Conservation (phyloP, 2,113 vertebrate genomes). For the Felis chaus region DNA sequence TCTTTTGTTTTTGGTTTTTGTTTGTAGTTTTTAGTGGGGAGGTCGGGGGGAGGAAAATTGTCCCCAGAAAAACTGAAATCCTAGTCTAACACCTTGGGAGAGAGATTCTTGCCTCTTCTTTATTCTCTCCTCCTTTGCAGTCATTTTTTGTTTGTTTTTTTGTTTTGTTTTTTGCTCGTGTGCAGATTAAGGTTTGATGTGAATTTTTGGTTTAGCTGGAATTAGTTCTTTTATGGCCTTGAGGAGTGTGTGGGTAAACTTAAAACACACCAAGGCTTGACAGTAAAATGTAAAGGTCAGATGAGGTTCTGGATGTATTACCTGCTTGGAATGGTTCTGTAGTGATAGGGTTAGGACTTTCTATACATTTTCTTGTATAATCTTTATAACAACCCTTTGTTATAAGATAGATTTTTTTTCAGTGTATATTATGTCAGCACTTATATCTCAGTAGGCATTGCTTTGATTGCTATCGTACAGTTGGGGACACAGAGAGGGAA, state of each 20-base stretch:
- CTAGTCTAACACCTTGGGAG: not conserved
- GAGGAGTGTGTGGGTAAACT: not conserved
- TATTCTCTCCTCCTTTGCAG: not conserved
- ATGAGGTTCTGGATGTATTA: not conserved
- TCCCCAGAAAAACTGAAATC: not conserved
- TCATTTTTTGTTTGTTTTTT: not conserved
- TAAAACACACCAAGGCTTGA: not conserved
- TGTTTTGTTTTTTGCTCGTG: not conserved
- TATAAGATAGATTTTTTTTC: not conserved
- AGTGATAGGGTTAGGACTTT: not conserved
- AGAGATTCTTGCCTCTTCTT: not conserved
- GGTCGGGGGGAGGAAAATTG: not conserved
- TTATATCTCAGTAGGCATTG: not conserved
- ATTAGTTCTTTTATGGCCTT: constrained; percentile 8
- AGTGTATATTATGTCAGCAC: not conserved
- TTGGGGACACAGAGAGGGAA: not conserved
- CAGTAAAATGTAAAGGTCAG: not conserved
- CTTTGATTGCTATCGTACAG: not conserved
- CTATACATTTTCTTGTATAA: not conserved
- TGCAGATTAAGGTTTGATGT: not conserved
- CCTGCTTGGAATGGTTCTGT: not conserved
- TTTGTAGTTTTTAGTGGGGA: not conserved
- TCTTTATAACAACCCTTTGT: not conserved
- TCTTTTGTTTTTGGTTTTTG: not conserved
- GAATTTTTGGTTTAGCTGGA: not conserved